Base-by-base conservation (phyloP, 2,888 invertebrate genomes). In the Himalopsyche japonica region DNA sequence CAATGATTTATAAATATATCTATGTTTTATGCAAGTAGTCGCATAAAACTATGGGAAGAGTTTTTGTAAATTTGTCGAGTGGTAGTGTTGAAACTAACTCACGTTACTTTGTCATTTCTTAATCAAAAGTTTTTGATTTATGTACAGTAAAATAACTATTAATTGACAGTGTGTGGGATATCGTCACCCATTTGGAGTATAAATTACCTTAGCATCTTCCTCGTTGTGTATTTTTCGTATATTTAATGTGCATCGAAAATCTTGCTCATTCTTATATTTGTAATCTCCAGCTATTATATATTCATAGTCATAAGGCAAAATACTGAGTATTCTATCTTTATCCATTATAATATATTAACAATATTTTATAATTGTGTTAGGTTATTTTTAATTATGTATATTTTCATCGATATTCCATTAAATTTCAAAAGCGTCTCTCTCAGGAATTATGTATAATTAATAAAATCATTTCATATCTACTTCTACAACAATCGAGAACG, bases 221-320 rank as follows among this genome's bases (percentile, higher is more conserved):
- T 86, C 86, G 34, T 83, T 76, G n/a, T 83, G 80, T 30, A 86
- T 48, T 76, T 83, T 77, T 77, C 80, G 82, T n/a, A 85, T 83
- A 34, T 86, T 86, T 7, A 86, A 27, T 5, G 77, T 82, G 70
- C 86, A 86, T 64, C 48, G 78, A 79, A 86, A 86, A 34, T 86
- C 82, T 20, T 83, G 83, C 49, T 86, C 86, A 76, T 83, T 83
- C 27, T 57, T 79, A 82, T 77, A 86, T 82, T 81, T 49, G 24
- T 32, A 76, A 47, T 83, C 82, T 27, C 85, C 86, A 48, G 82
- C 34, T 43, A 86, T 18, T 12, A 49, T 77, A 49, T 86, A 86
- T 34, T 86, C 84, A 8, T 86, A 85, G 18, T 80, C 86, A 76
- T 64, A 79, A n/a, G 84, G 86, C 24, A 85, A 79, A 24, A 78